A percentile compares a stretch with the other conserved stretches of the same genome.
Conservation (phyloP, 1,140 invertebrate species). For the Ceratosolen solmsi region DNA sequence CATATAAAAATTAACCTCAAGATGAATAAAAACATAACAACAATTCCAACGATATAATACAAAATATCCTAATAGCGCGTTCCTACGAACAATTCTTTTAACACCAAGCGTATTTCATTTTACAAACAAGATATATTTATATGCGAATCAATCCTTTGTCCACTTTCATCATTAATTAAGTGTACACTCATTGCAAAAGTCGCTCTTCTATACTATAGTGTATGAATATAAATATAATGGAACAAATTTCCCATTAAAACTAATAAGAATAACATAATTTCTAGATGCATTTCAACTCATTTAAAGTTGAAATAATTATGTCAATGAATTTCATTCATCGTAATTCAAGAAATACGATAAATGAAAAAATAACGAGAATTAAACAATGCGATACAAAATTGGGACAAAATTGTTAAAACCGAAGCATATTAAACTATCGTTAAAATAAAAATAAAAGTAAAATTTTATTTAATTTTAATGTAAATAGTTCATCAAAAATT, state of each 20-base stretch:
- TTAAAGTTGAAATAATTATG: neutral
- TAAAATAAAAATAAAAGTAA: too few relatives aligned
- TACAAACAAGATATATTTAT: neutral
- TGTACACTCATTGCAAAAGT: neutral
- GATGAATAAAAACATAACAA: too few relatives aligned
- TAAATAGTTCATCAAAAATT: too few relatives aligned
- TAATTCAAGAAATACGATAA: too few relatives aligned
- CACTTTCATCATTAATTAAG: neutral
- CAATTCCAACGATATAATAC: too few relatives aligned
- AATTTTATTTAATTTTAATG: too few relatives aligned
- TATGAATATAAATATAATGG: neutral
- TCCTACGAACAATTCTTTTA: neutral
- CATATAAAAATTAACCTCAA: too few relatives aligned
- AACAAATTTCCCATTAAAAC: neutral
- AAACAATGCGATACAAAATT: too few relatives aligned
- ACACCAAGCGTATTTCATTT: neutral
- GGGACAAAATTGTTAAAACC: too few relatives aligned
- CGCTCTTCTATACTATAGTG: neutral
- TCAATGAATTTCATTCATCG: neutral
- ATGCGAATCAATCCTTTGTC: neutral
- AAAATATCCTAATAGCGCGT: neutral
- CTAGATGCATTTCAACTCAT: neutral
- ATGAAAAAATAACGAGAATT: too few relatives aligned
- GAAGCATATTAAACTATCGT: too few relatives aligned
- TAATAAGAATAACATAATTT: neutral